These are phyloP conservation scores for Temnothorax nylanderi DNA, from an alignment of 1,140 invertebrate genomes.

Conservation along the genomic window DNA sequence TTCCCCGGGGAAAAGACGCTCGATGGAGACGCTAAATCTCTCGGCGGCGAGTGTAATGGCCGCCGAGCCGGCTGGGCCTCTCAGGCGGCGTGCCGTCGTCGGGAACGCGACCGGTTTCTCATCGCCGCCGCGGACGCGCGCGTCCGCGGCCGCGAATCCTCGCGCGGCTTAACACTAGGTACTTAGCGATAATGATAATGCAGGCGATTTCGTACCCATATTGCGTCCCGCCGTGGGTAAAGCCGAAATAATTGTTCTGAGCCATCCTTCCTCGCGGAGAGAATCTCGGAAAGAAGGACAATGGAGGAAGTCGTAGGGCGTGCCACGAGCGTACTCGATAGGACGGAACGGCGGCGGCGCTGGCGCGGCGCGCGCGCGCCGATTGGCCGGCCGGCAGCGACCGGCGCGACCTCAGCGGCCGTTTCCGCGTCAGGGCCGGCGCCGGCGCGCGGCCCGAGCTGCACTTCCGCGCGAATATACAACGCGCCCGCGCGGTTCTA, in stretches of 20 bases:
- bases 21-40: slow-evolving; percentile 71
- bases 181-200: slow-evolving; percentile 71
- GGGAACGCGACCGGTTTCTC: slow-evolving; percentile 45
- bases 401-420: slow-evolving; percentile 66
- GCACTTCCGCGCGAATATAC: slow-evolving; percentile 68
- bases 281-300: slow-evolving; percentile 84
- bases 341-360: slow-evolving; percentile 64
- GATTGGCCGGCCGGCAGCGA: slow-evolving; percentile 71
- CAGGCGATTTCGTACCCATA: slow-evolving; percentile 90
- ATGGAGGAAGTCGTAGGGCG: slow-evolving; percentile 83
- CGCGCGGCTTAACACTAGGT: slow-evolving; percentile 66
- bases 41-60: slow-evolving; percentile 78
- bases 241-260: slow-evolving; percentile 97
- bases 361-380: slow-evolving; percentile 62
- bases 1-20: slow-evolving; percentile 62
- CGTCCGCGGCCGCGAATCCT: slow-evolving; percentile 51
- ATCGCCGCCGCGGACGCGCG: slow-evolving; percentile 50
- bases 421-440: slow-evolving; percentile 64
- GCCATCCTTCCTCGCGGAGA: slow-evolving; percentile 88
- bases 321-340: slow-evolving; percentile 78
- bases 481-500: background rate
- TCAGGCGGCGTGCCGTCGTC: slow-evolving; percentile 67
- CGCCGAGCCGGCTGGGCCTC: slow-evolving; percentile 79
- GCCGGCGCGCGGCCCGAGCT: slow-evolving; percentile 25
- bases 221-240: slow-evolving; percentile 95